Conservation (phyloP, 1,140 invertebrate species). For the Bombyx mori region ASM3026992v2 NC_085116.1:12302501-12303000, state of each 20-base stretch:
- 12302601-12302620: too few species aligned
- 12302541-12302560: too few species aligned
- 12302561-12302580: too few species aligned
- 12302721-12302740: constrained; percentile 43
- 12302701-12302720: constrained; percentile 54
- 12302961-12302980: constrained; percentile 39
- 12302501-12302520: too few species aligned
- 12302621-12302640: background rate
- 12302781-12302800: constrained; percentile 38
- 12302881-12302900: constrained; percentile 42
- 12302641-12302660: constrained; percentile 1
- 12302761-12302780: constrained; percentile 47
- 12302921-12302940: constrained; percentile 29
- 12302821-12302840: constrained; percentile 41
- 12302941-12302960: constrained; percentile 35
- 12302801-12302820: constrained; percentile 30
- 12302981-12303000: constrained; percentile 39
- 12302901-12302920: constrained; percentile 20
- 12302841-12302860: constrained; percentile 46
- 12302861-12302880: constrained; percentile 21
- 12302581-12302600: too few species aligned
- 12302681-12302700: constrained; percentile 4
- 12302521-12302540: too few species aligned
- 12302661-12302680: background rate
- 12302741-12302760: constrained; percentile 39